Conservation (phyloP, 2,113 vertebrate species). For the Pluvialis apricaria region DNA sequence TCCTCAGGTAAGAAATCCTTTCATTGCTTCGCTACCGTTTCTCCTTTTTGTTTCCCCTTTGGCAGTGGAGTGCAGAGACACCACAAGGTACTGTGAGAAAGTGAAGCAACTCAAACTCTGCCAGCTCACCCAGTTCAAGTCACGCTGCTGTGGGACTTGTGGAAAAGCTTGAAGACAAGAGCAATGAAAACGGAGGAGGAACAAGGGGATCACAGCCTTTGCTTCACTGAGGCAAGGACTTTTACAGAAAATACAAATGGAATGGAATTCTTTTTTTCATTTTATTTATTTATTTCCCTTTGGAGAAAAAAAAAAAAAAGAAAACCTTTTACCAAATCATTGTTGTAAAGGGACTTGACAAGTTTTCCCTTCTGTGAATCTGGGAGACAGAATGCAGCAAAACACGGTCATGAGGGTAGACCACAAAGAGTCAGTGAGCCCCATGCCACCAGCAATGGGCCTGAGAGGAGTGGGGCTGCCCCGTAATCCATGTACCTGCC, state of each 20-base stretch:
- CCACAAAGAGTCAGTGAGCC: background rate
- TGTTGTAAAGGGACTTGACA: constrained; percentile 29
- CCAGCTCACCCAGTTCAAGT: constrained; percentile 88
- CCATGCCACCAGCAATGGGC: background rate
- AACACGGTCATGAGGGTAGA: background rate
- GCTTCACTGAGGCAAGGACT: constrained; percentile 57
- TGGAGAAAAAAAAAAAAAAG: background rate
- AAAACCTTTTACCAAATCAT: background rate
- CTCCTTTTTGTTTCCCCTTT: constrained; percentile 43
- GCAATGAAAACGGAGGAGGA: constrained; percentile 22
- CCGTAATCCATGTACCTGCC: background rate
- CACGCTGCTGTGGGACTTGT: constrained; percentile 92
- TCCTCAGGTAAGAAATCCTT: background rate
- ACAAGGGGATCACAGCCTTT: constrained; percentile 32
- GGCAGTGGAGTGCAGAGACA: constrained; percentile 89
- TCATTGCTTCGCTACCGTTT: constrained; percentile 25
- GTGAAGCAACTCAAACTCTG: constrained; percentile 93
- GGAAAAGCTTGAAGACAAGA: constrained; percentile 80
- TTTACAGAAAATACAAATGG: constrained; percentile 36
- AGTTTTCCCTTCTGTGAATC: constrained; percentile 46
- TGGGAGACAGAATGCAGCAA: constrained; percentile 42
- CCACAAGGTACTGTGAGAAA: constrained; percentile 94
- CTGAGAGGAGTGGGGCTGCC: background rate
- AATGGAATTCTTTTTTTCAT: constrained; percentile 60
- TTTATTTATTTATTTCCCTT: constrained; percentile 77